Evolutionary conservation across 2,888 invertebrate genomes (phyloP).

Genomic region (Celastrina argiolus): DNA sequence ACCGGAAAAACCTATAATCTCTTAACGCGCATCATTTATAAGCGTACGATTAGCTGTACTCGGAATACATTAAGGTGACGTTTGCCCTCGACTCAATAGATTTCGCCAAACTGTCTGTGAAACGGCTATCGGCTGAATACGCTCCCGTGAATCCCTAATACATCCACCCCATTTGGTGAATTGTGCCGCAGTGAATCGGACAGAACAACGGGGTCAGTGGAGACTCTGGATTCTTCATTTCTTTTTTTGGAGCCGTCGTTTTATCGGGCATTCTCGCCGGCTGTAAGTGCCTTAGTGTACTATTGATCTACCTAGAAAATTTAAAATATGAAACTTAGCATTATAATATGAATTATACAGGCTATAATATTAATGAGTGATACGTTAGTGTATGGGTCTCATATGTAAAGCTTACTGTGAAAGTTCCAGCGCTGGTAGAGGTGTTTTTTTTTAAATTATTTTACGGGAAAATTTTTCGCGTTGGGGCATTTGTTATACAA

Average conservation of each 20-base stretch:
- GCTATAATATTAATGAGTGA: too few species aligned
- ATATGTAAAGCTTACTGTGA: too few species aligned
- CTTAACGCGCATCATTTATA: background rate
- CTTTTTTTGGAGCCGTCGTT: background rate
- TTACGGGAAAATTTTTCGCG: too few species aligned
- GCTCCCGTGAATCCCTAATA: conserved; percentile 11
- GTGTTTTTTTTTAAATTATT: too few species aligned
- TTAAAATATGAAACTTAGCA: too few species aligned
- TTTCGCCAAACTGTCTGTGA: conserved; percentile 15
- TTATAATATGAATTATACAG: too few species aligned
- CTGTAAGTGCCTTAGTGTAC: too few species aligned
- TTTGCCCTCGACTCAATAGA: conserved; percentile 6
- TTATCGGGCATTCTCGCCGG: background rate
- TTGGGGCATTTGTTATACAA: too few species aligned
- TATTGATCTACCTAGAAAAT: too few species aligned
- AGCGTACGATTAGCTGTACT: background rate
- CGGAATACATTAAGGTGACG: background rate
- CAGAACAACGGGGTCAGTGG: background rate
- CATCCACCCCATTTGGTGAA: conserved; percentile 11
- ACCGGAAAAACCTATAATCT: too few species aligned
- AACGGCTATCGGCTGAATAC: conserved; percentile 9
- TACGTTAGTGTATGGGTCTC: too few species aligned
- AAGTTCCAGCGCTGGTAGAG: too few species aligned
- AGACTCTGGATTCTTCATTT: background rate
- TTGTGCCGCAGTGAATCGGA: conserved; percentile 9